Evolutionary conservation across 2,888 invertebrate genomes (phyloP).

Genomic region (Acronicta alni): DNA sequence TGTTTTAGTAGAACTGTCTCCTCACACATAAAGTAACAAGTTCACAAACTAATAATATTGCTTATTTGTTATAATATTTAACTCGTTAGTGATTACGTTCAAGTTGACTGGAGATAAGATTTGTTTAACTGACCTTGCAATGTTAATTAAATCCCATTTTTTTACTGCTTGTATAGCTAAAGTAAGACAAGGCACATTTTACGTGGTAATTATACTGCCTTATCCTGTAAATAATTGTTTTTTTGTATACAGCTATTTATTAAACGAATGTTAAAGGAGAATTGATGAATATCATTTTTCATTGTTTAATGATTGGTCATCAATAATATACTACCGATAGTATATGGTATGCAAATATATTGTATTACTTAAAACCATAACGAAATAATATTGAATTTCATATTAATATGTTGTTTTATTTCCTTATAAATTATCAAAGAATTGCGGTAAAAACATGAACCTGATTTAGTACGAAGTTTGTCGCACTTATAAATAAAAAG

Average conservation of each 20-base stretch:
- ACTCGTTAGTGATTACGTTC: constrained; percentile 84
- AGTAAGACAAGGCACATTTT: constrained; percentile 85
- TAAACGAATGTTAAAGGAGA: constrained; percentile 87
- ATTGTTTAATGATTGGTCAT: constrained; percentile 89
- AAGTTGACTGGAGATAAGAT: constrained; percentile 84
- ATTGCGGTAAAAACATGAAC: too few species aligned
- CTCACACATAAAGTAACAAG: constrained; percentile 77
- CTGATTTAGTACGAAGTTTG: too few species aligned
- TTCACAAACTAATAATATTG: constrained; percentile 88
- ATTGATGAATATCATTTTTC: constrained; percentile 87
- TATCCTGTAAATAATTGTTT: constrained; percentile 90
- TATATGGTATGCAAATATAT: constrained; percentile 89
- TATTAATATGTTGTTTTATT: constrained; percentile 83
- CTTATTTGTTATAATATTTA: constrained; percentile 86
- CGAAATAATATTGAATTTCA: constrained; percentile 90
- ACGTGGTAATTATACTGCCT: constrained; percentile 88
- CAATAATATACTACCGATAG: constrained; percentile 88
- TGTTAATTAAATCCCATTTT: constrained; percentile 81
- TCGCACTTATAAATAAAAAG: too few species aligned
- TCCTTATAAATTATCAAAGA: constrained; percentile 7
- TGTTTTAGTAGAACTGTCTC: constrained; percentile 67
- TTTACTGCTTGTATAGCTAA: constrained; percentile 88
- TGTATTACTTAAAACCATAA: constrained; percentile 89
- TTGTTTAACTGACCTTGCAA: constrained; percentile 79
- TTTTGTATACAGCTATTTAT: constrained; percentile 90